phyloP scores from a whole-genome alignment of 2,888 invertebrate species.

The Parelbella ahira region DNA sequence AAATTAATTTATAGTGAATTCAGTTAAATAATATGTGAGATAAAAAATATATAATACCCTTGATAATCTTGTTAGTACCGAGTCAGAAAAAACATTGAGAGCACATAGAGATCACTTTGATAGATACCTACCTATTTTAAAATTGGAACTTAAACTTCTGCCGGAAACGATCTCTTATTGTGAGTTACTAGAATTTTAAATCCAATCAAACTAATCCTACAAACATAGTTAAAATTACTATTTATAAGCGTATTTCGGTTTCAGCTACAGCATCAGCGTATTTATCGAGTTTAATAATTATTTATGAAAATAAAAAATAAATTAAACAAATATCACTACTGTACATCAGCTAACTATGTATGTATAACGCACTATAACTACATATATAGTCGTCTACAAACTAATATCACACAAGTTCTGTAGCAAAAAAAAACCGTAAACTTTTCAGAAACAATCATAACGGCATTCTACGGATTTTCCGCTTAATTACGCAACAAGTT shows the following conservation, averaged over 20 bases:
- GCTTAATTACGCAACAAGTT: slow-evolving; percentile 42
- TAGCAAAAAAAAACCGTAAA: slow-evolving; percentile 22
- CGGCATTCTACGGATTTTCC: slow-evolving; percentile 31
- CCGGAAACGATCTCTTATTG: no score
- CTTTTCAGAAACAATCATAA: slow-evolving; percentile 28
- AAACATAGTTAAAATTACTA: slow-evolving; percentile 30
- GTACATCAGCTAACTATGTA: slow-evolving; percentile 13
- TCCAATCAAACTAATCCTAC: no score
- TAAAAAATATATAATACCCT: no score
- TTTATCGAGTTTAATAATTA: slow-evolving; percentile 23
- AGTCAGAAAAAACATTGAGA: no score
- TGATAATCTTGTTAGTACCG: no score
- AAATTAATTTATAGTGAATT: no score
- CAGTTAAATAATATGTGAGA: no score
- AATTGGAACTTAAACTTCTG: no score
- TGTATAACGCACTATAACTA: slow-evolving; percentile 3
- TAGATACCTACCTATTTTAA: no score
- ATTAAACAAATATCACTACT: slow-evolving; percentile 15
- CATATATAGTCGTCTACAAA: slow-evolving; percentile 39
- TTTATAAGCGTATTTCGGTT: slow-evolving; percentile 33
- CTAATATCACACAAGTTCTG: slow-evolving; percentile 68
- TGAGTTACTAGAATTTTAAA: no score
- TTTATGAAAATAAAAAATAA: slow-evolving; percentile 30
- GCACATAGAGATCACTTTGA: no score
- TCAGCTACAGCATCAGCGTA: slow-evolving; percentile 23